Conservation (phyloP, 2,888 invertebrate species). For the Cataglyphis livida region DNA sequence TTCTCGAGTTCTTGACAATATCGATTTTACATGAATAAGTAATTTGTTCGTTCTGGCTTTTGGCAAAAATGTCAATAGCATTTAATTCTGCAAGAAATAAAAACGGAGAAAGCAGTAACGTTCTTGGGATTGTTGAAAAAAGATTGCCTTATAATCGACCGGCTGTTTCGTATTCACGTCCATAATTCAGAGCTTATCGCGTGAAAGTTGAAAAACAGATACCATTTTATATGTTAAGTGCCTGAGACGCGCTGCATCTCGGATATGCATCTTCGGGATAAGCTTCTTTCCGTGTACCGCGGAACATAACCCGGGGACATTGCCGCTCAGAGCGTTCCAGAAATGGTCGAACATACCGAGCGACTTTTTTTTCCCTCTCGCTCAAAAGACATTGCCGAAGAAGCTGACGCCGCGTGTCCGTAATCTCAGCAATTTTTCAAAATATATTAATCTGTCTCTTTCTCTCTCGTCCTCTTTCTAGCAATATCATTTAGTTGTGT, state of each 20-base stretch:
- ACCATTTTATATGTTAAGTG: slow-evolving; percentile 69
- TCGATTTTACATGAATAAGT: neutral
- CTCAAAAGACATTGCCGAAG: slow-evolving; percentile 39
- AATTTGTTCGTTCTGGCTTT: slow-evolving; percentile 5
- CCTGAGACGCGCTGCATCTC: slow-evolving; percentile 47
- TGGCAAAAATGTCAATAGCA: neutral
- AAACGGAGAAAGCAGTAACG: slow-evolving; percentile 22
- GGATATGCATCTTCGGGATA: slow-evolving; percentile 70
- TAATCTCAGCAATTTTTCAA: slow-evolving; percentile 46
- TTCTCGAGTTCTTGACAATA: neutral
- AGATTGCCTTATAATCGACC: slow-evolving; percentile 25
- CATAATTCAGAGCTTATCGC: slow-evolving; percentile 60
- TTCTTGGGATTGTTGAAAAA: slow-evolving; percentile 14
- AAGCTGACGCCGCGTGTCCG: slow-evolving; percentile 25
- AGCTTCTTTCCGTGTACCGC: slow-evolving; percentile 75
- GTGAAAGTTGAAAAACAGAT: slow-evolving; percentile 65
- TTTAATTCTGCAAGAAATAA: slow-evolving; percentile 7
- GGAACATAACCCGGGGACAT: slow-evolving; percentile 71
- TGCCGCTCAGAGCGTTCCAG: slow-evolving; percentile 47
- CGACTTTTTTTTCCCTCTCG: slow-evolving; percentile 23
- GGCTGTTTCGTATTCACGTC: slow-evolving; percentile 20
- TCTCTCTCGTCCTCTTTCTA: neutral
- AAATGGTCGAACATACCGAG: slow-evolving; percentile 43
- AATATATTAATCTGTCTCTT: slow-evolving; percentile 15
- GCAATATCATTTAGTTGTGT: neutral